These are phyloP conservation scores for Cetoscarus ocellatus DNA, from an alignment of 2,797 vertebrate species.

Conservation along the genomic window DNA sequence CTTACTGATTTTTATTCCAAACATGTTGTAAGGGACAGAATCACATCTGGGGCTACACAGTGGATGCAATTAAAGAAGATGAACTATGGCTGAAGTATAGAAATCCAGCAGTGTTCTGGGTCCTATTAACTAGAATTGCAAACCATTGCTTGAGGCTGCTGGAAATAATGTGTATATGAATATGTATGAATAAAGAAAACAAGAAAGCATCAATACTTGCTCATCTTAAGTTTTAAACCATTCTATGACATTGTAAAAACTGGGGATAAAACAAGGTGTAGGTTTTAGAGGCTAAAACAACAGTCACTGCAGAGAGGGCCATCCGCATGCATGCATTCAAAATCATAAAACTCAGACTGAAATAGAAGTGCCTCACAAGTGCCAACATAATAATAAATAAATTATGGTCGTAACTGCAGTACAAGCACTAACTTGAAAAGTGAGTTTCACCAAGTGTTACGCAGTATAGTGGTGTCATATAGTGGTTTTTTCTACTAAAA, in stretches of 20 bases:
- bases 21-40: constrained; percentile 49
- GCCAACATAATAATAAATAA: too few relatives aligned
- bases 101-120: constrained; percentile 21
- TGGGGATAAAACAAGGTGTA: background rate
- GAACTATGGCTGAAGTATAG: constrained; percentile 30
- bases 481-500: too few relatives aligned
- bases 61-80: constrained; percentile 57
- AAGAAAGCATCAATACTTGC: background rate
- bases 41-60: constrained; percentile 56
- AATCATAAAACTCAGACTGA: too few relatives aligned
- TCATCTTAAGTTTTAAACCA: background rate
- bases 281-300: background rate
- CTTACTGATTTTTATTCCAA: constrained; percentile 57
- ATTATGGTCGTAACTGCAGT: too few relatives aligned
- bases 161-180: background rate
- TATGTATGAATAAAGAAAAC: background rate
- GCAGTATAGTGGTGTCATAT: too few relatives aligned
- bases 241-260: background rate
- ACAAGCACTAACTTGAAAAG: too few relatives aligned
- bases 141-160: constrained; percentile 7
- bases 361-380: too few relatives aligned
- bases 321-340: background rate
- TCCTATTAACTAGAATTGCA: constrained; percentile 16
- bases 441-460: too few relatives aligned
- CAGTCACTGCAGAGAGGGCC: background rate